Percentiles rank a stretch among this genome's conserved stretches.
Evolutionary conservation across 2,113 vertebrate genomes (phyloP).

Genomic region (Cnemophilus loriae): DNA sequence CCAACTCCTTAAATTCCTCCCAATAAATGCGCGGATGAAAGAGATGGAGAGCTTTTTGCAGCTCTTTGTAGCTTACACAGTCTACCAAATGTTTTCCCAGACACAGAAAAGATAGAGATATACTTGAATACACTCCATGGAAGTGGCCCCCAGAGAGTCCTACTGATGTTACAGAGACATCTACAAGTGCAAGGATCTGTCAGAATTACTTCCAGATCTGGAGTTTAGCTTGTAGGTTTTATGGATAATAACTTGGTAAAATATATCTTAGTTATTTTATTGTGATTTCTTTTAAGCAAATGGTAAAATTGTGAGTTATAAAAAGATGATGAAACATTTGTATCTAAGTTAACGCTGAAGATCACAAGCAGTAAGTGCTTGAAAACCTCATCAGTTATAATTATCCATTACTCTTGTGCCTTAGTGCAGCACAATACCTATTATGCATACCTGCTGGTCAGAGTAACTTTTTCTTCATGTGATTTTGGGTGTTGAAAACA

Average conservation of each 20-base stretch:
- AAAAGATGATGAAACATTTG: neutral
- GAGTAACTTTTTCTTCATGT: neutral
- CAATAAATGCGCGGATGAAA: neutral
- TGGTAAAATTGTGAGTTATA: neutral
- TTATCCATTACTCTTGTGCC: neutral
- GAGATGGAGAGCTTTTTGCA: neutral
- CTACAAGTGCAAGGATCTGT: neutral
- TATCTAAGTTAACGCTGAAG: neutral
- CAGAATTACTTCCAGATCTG: neutral
- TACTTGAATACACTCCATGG: neutral
- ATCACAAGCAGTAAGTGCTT: neutral
- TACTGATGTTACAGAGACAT: neutral
- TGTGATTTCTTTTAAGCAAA: neutral
- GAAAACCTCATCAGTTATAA: neutral
- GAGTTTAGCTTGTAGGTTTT: neutral
- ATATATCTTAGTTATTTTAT: neutral
- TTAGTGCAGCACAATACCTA: neutral
- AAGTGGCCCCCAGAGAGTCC: neutral
- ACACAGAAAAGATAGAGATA: neutral
- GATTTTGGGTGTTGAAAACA: neutral
- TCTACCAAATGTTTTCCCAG: neutral
- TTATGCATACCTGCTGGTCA: neutral
- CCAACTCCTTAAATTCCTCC: neutral
- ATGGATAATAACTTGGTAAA: neutral
- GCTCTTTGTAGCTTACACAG: neutral